phyloP scores from a whole-genome alignment of 2,113 vertebrate genomes.

The Pteruthius melanotis region DNA sequence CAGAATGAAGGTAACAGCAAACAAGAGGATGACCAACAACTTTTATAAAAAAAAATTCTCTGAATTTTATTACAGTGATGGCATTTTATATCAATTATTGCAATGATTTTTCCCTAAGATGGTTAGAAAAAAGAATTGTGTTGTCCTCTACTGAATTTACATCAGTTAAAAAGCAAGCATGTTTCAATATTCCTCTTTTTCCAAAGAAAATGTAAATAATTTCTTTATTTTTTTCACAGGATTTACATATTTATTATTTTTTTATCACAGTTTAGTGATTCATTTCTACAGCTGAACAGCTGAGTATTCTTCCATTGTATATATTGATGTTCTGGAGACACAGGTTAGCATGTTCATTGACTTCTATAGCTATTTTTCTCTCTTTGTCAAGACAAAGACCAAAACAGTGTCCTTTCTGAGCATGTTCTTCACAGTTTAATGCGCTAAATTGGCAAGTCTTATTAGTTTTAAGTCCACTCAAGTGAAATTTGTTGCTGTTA shows the following conservation, averaged over 20 bases:
- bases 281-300: constrained; percentile 80
- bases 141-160: constrained; percentile 95
- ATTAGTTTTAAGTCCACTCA: constrained; percentile 78
- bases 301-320: constrained; percentile 71
- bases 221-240: constrained; percentile 84
- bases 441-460: constrained; percentile 76
- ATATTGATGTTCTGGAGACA: constrained; percentile 78
- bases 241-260: constrained; percentile 93
- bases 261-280: constrained; percentile 85
- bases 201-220: constrained; percentile 83
- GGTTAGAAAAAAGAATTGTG: constrained; percentile 95
- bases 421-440: constrained; percentile 82
- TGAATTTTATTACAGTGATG: constrained; percentile 91
- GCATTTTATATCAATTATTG: constrained; percentile 97
- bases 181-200: constrained; percentile 84
- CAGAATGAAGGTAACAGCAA: constrained; percentile 75
- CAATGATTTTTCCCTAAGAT: constrained; percentile 97
- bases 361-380: constrained; percentile 72
- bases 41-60: constrained; percentile 83
- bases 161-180: constrained; percentile 97
- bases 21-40: constrained; percentile 75
- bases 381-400: constrained; percentile 73
- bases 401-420: constrained; percentile 77
- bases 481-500: constrained; percentile 80
- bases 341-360: constrained; percentile 78